A percentile compares a stretch with the other conserved stretches of the same genome.
phyloP scores from a whole-genome alignment of 2,797 vertebrate species.

The Esox masquinongy region DNA sequence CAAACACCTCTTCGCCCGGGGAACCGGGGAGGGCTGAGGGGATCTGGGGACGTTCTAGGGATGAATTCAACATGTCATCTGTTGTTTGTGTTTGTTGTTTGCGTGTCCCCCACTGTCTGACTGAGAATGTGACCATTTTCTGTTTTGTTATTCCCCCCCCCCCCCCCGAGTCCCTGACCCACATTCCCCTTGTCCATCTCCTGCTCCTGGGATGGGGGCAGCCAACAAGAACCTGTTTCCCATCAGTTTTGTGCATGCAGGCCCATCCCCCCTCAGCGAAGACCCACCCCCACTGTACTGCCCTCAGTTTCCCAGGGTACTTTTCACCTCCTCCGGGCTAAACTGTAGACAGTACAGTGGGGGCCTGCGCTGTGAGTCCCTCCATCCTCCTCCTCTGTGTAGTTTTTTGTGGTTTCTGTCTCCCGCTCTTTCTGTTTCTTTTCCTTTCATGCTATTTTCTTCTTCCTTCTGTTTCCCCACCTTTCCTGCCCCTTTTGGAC shows the following conservation, averaged over 20 bases:
- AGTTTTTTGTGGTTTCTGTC: constrained; percentile 30
- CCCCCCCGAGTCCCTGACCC: constrained; percentile 74
- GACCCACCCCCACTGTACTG: constrained; percentile 63
- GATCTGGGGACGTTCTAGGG: neutral
- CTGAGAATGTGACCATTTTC: constrained; percentile 72
- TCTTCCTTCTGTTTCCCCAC: neutral
- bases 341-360: constrained; percentile 73
- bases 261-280: constrained; percentile 45
- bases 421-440: constrained; percentile 20
- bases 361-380: constrained; percentile 39
- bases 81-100: constrained; percentile 50
- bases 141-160: constrained; percentile 56
- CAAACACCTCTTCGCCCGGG: neutral
- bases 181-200: constrained; percentile 73
- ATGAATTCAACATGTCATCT: neutral
- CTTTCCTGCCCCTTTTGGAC: constrained; percentile 19
- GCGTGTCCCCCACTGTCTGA: constrained; percentile 53
- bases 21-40: neutral
- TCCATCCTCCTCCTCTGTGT: constrained; percentile 24
- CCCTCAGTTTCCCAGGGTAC: constrained; percentile 59
- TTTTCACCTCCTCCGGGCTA: constrained; percentile 37
- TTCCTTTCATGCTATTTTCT: constrained; percentile 1
- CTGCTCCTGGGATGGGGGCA: constrained; percentile 88
- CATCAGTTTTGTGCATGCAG: constrained; percentile 99
- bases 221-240: constrained; percentile 90